Conservation (phyloP, 64 coral and sea anemone species). For the Orbicella faveolata region DNA sequence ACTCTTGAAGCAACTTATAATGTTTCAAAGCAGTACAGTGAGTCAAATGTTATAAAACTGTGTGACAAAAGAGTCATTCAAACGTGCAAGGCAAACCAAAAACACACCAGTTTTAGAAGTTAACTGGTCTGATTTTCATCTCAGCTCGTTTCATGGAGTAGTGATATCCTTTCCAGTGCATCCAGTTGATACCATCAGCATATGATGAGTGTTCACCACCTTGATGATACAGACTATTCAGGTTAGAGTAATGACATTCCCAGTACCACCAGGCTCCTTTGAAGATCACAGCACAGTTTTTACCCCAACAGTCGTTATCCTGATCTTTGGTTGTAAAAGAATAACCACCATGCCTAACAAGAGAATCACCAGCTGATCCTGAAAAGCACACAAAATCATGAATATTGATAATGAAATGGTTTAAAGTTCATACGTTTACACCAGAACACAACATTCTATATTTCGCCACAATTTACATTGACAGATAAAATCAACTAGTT, state of each 20-base stretch:
- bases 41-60: too few species aligned
- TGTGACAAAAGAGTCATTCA: too few species aligned
- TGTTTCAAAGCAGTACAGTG: too few species aligned
- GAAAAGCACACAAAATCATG: too few species aligned
- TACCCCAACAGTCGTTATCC: conserved; percentile 17
- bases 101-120: background rate
- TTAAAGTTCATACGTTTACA: too few species aligned
- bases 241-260: background rate
- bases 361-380: conserved; percentile 38
- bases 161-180: conserved; percentile 21
- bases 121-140: conserved; percentile 40
- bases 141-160: conserved; percentile 28
- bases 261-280: conserved; percentile 47
- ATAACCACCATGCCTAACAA: background rate
- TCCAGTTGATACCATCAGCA: conserved; percentile 17
- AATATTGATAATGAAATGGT: too few species aligned
- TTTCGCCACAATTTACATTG: too few species aligned
- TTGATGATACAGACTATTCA: conserved; percentile 31
- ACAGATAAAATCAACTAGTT: too few species aligned
- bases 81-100: too few species aligned
- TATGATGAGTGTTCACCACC: background rate
- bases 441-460: too few species aligned
- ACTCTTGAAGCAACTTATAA: background rate
- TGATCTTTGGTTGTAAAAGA: conserved; percentile 41
- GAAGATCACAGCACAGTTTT: conserved; percentile 6